A percentile compares a stretch with the other conserved stretches of the same genome.
These are phyloP conservation scores for Trematomus loennbergii DNA, from an alignment of 2,113 vertebrate species.

Conservation along the genomic window DNA sequence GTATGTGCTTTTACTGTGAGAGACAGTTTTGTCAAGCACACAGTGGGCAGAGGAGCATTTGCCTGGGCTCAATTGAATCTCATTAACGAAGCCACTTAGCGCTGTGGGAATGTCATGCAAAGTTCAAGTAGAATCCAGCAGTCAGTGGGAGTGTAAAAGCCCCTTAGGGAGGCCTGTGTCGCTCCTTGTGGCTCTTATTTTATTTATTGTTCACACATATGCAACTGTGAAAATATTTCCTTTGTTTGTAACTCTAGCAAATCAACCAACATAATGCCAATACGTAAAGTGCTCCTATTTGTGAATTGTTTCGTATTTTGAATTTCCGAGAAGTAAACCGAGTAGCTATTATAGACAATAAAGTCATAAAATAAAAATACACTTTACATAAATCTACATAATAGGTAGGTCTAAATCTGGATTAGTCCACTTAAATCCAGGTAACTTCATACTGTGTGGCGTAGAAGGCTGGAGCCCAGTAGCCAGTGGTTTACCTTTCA, in stretches of 20 bases:
- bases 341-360: too few species aligned
- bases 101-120: slow-evolving; percentile 73
- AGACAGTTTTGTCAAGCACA: slow-evolving; percentile 27
- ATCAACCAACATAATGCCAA: neutral
- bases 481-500: slow-evolving; percentile 74
- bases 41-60: slow-evolving; percentile 56
- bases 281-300: neutral
- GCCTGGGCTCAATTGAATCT: slow-evolving; percentile 62
- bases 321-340: neutral
- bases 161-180: slow-evolving; percentile 45
- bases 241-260: slow-evolving; percentile 8
- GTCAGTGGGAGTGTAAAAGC: slow-evolving; percentile 59
- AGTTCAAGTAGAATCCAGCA: slow-evolving; percentile 78
- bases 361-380: neutral
- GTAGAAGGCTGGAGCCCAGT: slow-evolving; percentile 21
- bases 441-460: slow-evolving; percentile 52
- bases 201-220: slow-evolving; percentile 33
- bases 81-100: slow-evolving; percentile 68
- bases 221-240: slow-evolving; percentile 18
- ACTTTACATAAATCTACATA: slow-evolving; percentile 19
- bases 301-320: neutral
- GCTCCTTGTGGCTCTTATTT: slow-evolving; percentile 36
- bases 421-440: slow-evolving; percentile 19
- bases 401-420: slow-evolving; percentile 21
- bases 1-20: slow-evolving; percentile 20